These are phyloP conservation scores for Andrena bicolor DNA, from an alignment of 2,888 invertebrate genomes.

Conservation along the genomic window DNA sequence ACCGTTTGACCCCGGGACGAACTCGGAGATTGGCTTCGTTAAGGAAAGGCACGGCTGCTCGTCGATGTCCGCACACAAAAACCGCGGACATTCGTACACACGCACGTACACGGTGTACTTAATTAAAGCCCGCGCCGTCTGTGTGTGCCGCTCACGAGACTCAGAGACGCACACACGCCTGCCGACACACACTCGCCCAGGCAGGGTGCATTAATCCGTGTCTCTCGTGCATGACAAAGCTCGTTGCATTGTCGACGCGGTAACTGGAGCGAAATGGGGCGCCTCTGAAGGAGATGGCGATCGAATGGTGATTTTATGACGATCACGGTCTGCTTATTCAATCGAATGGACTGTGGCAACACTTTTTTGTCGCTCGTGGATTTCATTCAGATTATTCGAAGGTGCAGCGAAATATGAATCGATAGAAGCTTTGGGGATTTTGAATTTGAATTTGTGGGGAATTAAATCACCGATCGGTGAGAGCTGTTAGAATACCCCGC, in stretches of 20 bases:
- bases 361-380: too few relatives aligned
- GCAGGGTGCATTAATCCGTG: conserved; percentile 56
- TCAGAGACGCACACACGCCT: too few relatives aligned
- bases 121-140: conserved; percentile 50
- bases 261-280: conserved; percentile 22
- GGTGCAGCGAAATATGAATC: too few relatives aligned
- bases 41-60: conserved; percentile 72
- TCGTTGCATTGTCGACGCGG: conserved; percentile 42
- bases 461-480: too few relatives aligned
- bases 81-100: conserved; percentile 27
- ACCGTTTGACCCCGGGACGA: conserved; percentile 76
- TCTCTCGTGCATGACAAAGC: conserved; percentile 6
- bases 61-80: conserved; percentile 44
- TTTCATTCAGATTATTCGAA: too few relatives aligned
- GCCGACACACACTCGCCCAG: neutral
- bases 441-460: too few relatives aligned
- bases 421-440: too few relatives aligned
- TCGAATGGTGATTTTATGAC: neutral
- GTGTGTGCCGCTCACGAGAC: neutral
- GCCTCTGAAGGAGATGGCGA: conserved; percentile 3
- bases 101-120: conserved; percentile 39
- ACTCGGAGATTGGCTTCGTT: conserved; percentile 79
- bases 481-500: neutral
- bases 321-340: neutral
- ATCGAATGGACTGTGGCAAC: too few relatives aligned